Base-by-base conservation (phyloP, 2,113 vertebrate genomes). In the Python bivittatus region DNA sequence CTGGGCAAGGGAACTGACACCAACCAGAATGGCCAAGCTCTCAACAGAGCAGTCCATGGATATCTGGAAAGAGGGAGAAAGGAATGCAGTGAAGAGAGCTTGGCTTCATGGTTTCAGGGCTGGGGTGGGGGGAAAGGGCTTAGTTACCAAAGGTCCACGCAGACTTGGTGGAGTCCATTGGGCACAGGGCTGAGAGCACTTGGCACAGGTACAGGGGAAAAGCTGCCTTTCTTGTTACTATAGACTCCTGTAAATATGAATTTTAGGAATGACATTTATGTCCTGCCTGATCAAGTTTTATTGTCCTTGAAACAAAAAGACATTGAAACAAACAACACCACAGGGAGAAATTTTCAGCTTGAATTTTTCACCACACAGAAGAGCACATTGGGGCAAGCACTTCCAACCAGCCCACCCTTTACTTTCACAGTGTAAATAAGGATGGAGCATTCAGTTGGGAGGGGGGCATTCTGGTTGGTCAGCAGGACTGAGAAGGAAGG, bases 91-190 rank as follows among this genome's bases (percentile, higher is more conserved):
- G 95, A n/a, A 1, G 93, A 94, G 95, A 94, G 94, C 95, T 95
- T 0, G 42, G 95, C 90, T 56, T 91, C 91, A 95, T 94, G 94
- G 90, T 94, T 93, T 94, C 93, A 95, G 93, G 52, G 7, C 87
- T 42, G 72, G 95, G 93, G 95, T 93, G 94, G 96, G 96, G 97
- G 97, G 95, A 96, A 97, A 98, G 97, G 98, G 97, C 97, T 98
- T 96, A 96, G 20, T 97, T 98, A 98, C 98, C 98, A 98, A 98
- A 98, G 98, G 97, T 97, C 96, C 97, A 92, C 17, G 87, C 93
- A 96, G 95, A 96, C 96, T 96, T 95, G 96, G 95, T 96, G 96
- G 94, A 96, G 93, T 95, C 96, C 96, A 93, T 94, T 94, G 97
- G 96, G 96, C 95, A 93, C 92, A 96, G 96, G 94, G 95, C 1